Percentiles rank a stretch among this genome's conserved stretches.
Conservation (phyloP, 2,888 invertebrate species). For the Galerucella pusilla region DNA sequence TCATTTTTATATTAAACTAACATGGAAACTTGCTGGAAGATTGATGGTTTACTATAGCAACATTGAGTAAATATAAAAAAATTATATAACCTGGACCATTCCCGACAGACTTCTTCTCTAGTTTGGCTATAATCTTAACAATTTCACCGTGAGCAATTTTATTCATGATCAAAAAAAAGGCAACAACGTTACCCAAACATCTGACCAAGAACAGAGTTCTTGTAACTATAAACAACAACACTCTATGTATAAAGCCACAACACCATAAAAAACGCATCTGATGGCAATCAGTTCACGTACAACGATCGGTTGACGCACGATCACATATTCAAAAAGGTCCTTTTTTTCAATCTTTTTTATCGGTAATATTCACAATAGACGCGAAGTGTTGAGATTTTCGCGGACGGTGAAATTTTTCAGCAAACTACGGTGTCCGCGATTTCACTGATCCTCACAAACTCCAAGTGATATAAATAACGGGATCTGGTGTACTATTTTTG, state of each 20-base stretch:
- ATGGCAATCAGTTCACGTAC: constrained; percentile 23
- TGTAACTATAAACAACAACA: constrained; percentile 36
- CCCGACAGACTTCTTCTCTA: constrained; percentile 42
- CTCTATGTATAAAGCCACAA: constrained; percentile 39
- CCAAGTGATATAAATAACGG: constrained; percentile 43
- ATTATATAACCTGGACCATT: constrained; percentile 41
- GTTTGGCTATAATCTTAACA: constrained; percentile 45
- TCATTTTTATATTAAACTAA: no score
- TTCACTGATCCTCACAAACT: constrained; percentile 40
- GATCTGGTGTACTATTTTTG: constrained; percentile 42
- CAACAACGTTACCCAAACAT: constrained; percentile 40
- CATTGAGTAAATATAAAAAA: constrained; percentile 1
- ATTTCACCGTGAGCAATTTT: constrained; percentile 43
- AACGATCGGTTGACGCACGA: constrained; percentile 17
- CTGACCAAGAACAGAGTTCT: constrained; percentile 34
- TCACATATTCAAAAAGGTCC: constrained; percentile 27
- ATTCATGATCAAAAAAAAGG: constrained; percentile 42
- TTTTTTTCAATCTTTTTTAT: constrained; percentile 2
- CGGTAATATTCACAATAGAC: constrained; percentile 12
- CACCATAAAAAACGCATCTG: constrained; percentile 44
- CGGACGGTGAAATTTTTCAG: constrained; percentile 16
- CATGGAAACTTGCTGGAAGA: no score
- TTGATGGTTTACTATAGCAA: no score
- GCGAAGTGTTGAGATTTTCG: constrained; percentile 15
- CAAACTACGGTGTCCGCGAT: constrained; percentile 23